phyloP scores from a whole-genome alignment of 2,797 vertebrate genomes.

The Acanthurus lineatus region DNA sequence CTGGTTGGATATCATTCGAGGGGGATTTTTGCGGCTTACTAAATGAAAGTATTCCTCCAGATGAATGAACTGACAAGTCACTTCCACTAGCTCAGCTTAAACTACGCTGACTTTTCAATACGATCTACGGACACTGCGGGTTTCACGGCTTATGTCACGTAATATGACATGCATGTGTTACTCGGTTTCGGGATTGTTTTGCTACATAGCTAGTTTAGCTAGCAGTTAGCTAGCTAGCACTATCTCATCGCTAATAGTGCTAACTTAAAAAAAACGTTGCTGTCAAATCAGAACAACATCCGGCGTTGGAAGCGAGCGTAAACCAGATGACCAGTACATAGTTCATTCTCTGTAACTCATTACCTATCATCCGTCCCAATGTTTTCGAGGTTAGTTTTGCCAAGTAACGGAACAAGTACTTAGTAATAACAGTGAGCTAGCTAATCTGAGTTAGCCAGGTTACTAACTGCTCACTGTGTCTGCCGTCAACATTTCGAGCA shows the following conservation, averaged over 20 bases:
- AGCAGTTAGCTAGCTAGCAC: conserved; percentile 21
- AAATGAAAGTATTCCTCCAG: conserved; percentile 39
- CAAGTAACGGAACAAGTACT: conserved; percentile 30
- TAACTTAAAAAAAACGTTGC: conserved; percentile 24
- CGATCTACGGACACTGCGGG: not conserved
- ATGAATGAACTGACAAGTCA: conserved; percentile 15
- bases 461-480: not conserved
- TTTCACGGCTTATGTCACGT: conserved; percentile 16
- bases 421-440: conserved; percentile 17
- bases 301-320: conserved; percentile 26
- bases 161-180: conserved; percentile 15
- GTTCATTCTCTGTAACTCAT: conserved; percentile 5
- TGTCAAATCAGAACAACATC: conserved; percentile 47
- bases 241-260: conserved; percentile 25
- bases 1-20: conserved; percentile 41
- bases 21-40: conserved; percentile 29
- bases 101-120: not conserved
- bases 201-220: conserved; percentile 59
- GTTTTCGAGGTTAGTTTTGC: conserved; percentile 15
- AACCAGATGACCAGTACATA: conserved; percentile 24
- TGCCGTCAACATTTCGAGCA: conserved; percentile 4
- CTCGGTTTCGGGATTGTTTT: conserved; percentile 62
- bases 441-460: conserved; percentile 41
- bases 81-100: not conserved
- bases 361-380: conserved; percentile 44